These are phyloP conservation scores for Otolemur garnettii DNA, from an alignment of 2,113 vertebrate species.

Conservation along the genomic window DNA sequence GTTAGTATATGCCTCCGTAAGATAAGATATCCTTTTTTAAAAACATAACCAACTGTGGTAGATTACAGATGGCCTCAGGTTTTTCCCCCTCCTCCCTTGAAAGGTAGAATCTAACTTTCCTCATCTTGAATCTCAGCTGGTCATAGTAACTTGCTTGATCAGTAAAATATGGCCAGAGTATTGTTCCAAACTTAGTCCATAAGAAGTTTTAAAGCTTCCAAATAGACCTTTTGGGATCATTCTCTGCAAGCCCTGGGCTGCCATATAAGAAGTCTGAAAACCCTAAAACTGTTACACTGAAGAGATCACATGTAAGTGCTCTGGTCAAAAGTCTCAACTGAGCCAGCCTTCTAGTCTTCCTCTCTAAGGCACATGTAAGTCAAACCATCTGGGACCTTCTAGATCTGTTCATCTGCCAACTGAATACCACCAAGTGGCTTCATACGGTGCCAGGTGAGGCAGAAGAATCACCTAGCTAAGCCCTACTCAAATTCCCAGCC, in stretches of 20 bases:
- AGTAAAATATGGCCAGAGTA: background rate
- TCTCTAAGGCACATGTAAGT: background rate
- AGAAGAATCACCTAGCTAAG: background rate
- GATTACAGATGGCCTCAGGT: background rate
- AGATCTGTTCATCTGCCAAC: background rate
- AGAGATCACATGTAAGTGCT: background rate
- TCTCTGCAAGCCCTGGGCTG: background rate
- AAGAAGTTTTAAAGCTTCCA: background rate
- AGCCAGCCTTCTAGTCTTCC: background rate
- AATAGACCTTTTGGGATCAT: background rate
- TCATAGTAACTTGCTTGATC: background rate
- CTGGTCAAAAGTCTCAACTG: background rate
- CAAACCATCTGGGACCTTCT: background rate
- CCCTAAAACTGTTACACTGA: background rate
- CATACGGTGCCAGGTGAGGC: background rate
- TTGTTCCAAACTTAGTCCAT: background rate
- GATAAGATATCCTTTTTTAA: background rate
- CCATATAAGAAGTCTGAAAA: background rate
- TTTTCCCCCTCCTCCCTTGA: background rate
- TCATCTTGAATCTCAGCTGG: background rate
- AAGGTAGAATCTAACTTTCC: background rate
- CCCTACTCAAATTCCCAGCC: background rate
- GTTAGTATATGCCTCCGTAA: background rate
- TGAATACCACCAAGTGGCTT: background rate
- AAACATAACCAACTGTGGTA: background rate